Base-by-base conservation (phyloP, 2,888 invertebrate genomes). In the Platycheirus rosarum region DNA sequence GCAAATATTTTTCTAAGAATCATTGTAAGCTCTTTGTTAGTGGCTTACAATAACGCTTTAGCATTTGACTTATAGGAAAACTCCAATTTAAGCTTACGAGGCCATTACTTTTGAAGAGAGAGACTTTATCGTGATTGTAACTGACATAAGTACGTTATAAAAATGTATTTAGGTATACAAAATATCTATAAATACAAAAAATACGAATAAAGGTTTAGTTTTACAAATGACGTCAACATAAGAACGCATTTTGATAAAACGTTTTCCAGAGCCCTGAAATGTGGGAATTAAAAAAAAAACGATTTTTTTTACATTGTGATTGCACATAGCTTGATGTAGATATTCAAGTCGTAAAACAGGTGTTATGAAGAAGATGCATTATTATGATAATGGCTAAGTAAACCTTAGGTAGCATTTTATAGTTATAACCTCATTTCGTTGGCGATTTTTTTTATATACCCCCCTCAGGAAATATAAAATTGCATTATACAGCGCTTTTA, bases 401-500 rank as follows among this genome's bases (percentile, higher is more conserved):
- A 49, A 1, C 3, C 14, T 26, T 29, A 29, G 14, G 49, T 26
- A 26, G 9, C 26, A 29, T 16, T 46, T 46, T 13, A 14, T 23
- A 11, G 14, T 1, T 14, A 23, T 48, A 63, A 48, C 48, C 63
- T 11, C 32, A 20, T 11, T 35, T 18, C 14, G 13, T 9, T 20
- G n/a, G 6, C 11, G 18, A 11, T 44, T 18, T 18, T 40, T 23
- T 40, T 42, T 8, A 20, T 29, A 18, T 60, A 23, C 60, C 44
- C n/a, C n/a, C 60, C 7, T 9, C 8, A 60, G 42, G 44, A 20
- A 49, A 26, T 29, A 4, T 1, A 49, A 14, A 49, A 49, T 49
- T 9, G 26, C 11, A 49, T 29, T n/a, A 49, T 11, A 2, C 1
- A 49, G 49, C 49, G 26, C 0, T 14, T 49, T 49, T 11, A 14